Base-by-base conservation (phyloP, 2,888 invertebrate species). In the Erebia ligea region DNA sequence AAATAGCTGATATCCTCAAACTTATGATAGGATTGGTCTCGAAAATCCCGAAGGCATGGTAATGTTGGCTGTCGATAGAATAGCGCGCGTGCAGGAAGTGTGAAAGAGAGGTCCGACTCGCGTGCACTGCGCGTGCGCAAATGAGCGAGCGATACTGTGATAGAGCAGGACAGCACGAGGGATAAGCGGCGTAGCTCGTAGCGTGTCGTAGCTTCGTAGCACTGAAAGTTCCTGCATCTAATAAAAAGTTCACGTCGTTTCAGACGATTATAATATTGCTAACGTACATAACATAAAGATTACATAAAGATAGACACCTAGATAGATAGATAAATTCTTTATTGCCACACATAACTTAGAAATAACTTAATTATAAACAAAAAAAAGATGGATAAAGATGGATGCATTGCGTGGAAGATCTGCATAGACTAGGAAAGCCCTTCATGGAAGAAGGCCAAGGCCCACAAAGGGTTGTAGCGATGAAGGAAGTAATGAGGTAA, bases 71-170 rank as follows among this genome's bases (percentile, higher is more conserved):
- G 82, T 81, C 83, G 80, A 78, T 82, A 82, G 82, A 80, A 79
- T 84, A 86, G 86, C 89, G 87, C 87, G 80, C 81, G 90, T 88
- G 89, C 90, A 91, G 89, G 90, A 90, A 89, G 90, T 77, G 79
- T 73, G 90, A 81, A 89, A 79, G 89, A 81, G 90, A 89, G 80
- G 79, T 74, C 73, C 73, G 73, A 73, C 77, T 76, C 85, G 88
- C 89, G 89, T 89, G 91, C 84, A 84, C 74, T 84, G 84, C 88
- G 86, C 90, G 90, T 83, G 90, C 88, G 84, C 73, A 86, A 86
- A 78, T 74, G 79, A 79, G 79, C 77, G 77, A 75, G 78, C 76
- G 71, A 76, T 76, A 72, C 52, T 74, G 75, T 72, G 81, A 84
- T 5, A 48, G 63, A 89, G 77, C 69, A 84, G 76, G 87, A 87